A percentile compares a stretch with the other conserved stretches of the same genome.
These are phyloP conservation scores for Melierax canorus DNA, from an alignment of 2,113 vertebrate genomes.

Conservation along the genomic window DNA sequence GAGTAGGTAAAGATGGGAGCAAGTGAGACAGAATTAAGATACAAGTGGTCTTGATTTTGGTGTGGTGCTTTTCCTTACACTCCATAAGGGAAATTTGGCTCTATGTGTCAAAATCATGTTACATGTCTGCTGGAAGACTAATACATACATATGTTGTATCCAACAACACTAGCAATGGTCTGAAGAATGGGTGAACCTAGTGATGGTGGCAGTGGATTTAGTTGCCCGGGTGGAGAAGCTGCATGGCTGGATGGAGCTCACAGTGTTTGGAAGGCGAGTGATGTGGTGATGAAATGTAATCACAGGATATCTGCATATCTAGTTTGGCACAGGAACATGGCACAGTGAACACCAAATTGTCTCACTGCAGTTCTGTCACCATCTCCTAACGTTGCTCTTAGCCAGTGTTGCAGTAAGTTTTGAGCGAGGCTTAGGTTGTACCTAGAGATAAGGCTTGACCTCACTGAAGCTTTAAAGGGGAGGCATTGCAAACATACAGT, in stretches of 20 bases:
- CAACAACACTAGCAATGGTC: not conserved
- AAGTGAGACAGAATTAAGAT: not conserved
- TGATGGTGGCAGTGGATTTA: not conserved
- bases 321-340: not conserved
- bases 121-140: not conserved
- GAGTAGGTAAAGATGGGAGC: not conserved
- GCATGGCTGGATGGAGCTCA: not conserved
- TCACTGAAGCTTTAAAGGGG: not conserved
- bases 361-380: not conserved
- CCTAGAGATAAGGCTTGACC: not conserved
- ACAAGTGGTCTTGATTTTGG: not conserved
- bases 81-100: not conserved
- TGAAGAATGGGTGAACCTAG: not conserved
- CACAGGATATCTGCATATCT: not conserved
- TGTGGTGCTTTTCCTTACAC: not conserved
- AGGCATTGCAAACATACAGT: not conserved
- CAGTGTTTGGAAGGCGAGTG: not conserved
- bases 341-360: not conserved
- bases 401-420: not conserved
- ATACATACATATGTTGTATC: not conserved
- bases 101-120: not conserved
- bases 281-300: not conserved
- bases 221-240: not conserved
- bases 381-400: not conserved
- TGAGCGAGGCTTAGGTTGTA: fast-evolving